These are phyloP conservation scores for Hemiscyllium ocellatum DNA, from an alignment of 2,113 vertebrate genomes.

Conservation along the genomic window DNA sequence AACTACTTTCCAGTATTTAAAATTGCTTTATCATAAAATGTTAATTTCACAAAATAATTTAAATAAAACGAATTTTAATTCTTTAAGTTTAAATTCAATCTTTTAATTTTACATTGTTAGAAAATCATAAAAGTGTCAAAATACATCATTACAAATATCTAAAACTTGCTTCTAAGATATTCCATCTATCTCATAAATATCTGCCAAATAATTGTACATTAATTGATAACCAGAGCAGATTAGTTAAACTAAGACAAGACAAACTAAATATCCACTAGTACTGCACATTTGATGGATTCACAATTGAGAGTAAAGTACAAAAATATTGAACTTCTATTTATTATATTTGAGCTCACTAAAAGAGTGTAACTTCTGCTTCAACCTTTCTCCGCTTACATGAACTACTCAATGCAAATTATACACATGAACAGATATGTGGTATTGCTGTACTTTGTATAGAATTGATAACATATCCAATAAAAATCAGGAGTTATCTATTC, in stretches of 20 bases:
- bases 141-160: background rate
- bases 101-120: background rate
- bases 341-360: background rate
- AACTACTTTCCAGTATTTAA: background rate
- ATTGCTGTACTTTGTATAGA: background rate
- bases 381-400: background rate
- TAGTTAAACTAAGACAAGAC: background rate
- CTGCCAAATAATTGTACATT: background rate
- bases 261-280: background rate
- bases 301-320: background rate
- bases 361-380: background rate
- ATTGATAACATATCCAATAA: background rate
- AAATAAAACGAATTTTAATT: background rate
- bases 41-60: background rate
- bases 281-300: background rate
- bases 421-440: background rate
- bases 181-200: background rate
- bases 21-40: background rate
- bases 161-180: background rate
- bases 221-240: background rate
- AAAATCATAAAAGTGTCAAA: background rate
- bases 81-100: background rate
- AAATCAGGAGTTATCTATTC: background rate
- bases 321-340: background rate
- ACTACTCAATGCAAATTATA: background rate